phyloP scores from a whole-genome alignment of 2,888 invertebrate species.

The Hymenopus coronatus region DNA sequence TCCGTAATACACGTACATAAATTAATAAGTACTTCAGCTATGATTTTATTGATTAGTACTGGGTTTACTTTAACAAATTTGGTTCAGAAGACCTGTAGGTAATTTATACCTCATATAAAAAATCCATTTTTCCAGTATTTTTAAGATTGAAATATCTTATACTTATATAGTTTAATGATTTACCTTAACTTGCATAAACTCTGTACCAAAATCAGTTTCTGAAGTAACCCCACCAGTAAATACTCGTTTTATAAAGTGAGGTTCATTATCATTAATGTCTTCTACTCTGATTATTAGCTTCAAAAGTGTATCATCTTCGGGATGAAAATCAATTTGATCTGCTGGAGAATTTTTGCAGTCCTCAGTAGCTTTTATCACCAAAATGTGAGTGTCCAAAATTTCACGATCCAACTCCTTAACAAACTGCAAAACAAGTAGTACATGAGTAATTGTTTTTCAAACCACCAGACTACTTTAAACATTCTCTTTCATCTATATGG shows the following conservation, averaged over 20 bases:
- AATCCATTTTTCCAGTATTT: no score
- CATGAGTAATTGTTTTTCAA: background rate
- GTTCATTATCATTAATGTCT: slow-evolving; percentile 91
- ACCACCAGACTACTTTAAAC: no score
- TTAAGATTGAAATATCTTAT: background rate
- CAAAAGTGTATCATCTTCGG: slow-evolving; percentile 65
- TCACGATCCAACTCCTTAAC: slow-evolving; percentile 74
- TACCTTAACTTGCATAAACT: slow-evolving; percentile 81
- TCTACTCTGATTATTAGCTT: slow-evolving; percentile 67
- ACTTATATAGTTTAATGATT: slow-evolving; percentile 22
- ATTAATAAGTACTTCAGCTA: no score
- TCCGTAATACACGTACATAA: no score
- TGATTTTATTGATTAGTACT: background rate
- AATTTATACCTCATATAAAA: no score
- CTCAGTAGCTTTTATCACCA: slow-evolving; percentile 79
- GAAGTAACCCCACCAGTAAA: slow-evolving; percentile 95
- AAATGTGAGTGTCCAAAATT: slow-evolving; percentile 59
- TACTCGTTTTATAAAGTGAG: slow-evolving; percentile 72
- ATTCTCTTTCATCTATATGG: no score
- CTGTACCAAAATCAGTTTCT: slow-evolving; percentile 84
- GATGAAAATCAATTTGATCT: slow-evolving; percentile 44
- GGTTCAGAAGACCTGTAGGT: no score
- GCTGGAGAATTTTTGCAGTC: slow-evolving; percentile 67
- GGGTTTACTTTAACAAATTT: background rate
- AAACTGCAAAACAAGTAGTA: slow-evolving; percentile 43